phyloP scores from a whole-genome alignment of 2,888 invertebrate genomes.

The Cetonia aurata region DNA sequence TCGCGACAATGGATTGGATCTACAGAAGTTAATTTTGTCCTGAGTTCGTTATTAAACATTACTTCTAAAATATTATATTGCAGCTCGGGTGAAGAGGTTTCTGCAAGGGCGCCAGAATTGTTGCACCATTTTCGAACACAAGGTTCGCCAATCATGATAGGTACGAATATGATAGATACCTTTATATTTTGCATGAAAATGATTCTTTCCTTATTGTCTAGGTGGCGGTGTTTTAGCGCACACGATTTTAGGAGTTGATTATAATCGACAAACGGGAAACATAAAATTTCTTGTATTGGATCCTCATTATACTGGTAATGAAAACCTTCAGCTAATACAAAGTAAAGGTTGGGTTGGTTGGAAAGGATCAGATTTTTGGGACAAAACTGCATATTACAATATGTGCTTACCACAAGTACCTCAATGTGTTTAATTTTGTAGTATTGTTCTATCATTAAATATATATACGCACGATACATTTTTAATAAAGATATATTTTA shows the following conservation, averaged over 20 bases:
- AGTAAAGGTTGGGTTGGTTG: constrained; percentile 97
- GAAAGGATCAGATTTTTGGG: constrained; percentile 97
- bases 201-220: constrained; percentile 60
- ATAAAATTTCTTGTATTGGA: constrained; percentile 95
- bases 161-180: constrained; percentile 66
- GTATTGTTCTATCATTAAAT: constrained; percentile 20
- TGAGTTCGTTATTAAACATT: constrained; percentile 84
- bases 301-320: constrained; percentile 95
- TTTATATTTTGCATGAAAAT: constrained; percentile 4
- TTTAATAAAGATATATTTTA: constrained; percentile 37
- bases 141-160: constrained; percentile 99
- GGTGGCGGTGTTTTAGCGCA: constrained; percentile 98
- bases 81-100: constrained; percentile 86
- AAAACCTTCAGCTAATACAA: constrained; percentile 80
- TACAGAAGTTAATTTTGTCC: constrained; percentile 93
- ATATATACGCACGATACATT: constrained; percentile 38
- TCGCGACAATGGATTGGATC: constrained; percentile 98
- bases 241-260: constrained; percentile 96
- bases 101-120: constrained; percentile 83
- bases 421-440: constrained; percentile 62
- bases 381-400: constrained; percentile 94
- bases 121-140: constrained; percentile 91
- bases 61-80: constrained; percentile 87
- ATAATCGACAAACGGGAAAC: constrained; percentile 82
- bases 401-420: constrained; percentile 91